phyloP scores from a whole-genome alignment of 1,140 invertebrate species.

The Pseudomyrmex pallidus region DNA sequence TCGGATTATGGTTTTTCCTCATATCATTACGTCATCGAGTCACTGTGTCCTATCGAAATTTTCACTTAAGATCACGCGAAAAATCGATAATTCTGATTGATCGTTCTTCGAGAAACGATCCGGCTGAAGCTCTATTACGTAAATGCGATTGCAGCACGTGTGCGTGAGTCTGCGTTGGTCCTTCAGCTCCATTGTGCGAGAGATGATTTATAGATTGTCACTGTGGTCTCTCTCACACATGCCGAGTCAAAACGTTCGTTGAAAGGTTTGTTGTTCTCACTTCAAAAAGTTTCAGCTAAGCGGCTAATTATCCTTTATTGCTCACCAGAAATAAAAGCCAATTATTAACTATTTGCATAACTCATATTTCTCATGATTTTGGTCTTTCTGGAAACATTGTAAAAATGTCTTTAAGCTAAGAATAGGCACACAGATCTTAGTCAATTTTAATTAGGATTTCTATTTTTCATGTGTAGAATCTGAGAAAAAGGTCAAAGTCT shows the following conservation, averaged over 20 bases:
- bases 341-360: not conserved
- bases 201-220: not conserved
- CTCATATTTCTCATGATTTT: no score
- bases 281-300: no score
- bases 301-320: not conserved
- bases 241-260: not conserved
- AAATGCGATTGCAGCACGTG: constrained; percentile 12
- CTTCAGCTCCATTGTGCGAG: not conserved
- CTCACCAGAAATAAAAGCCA: no score
- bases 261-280: not conserved
- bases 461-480: not conserved
- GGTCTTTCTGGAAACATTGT: no score
- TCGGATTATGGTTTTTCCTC: not conserved
- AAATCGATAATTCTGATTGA: constrained; percentile 1
- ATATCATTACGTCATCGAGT: not conserved
- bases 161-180: not conserved
- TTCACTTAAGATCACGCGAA: not conserved
- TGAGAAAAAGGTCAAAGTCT: not conserved
- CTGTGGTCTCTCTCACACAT: not conserved
- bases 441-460: not conserved
- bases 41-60: no score
- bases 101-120: not conserved
- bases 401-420: not conserved
- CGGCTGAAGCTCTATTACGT: constrained; percentile 29
- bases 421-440: no score